Evolutionary conservation across 1,140 invertebrate species (phyloP), one percentile per base, ranked within the genome.

Genomic region (Drosophila kikkawai): DNA sequence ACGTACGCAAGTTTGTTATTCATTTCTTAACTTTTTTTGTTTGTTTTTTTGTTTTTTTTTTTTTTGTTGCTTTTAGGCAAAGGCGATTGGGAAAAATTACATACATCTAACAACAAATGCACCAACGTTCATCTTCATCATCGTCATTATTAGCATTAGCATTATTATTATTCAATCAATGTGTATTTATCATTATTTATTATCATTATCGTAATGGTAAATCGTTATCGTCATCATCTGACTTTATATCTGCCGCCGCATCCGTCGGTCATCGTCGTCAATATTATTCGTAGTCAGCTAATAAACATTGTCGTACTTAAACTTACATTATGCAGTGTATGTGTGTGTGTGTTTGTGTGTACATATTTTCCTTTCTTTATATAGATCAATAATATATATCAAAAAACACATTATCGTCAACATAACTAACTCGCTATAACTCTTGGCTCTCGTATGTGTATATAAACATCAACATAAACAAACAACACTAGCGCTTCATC

Each of bases 381-480:
- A 67, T 71, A 79, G 55, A 56, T 69, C 41, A 75, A 65, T 80
- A 79, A 65, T 80, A 79, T 69, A 78, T 81, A 80, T 76, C 66
- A 39, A 83, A 79, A 87, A 87, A 75, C 75, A 73, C 75, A 80
- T 80, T 88, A 87, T 88, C 70, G 65, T 87, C 84, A 88, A 87
- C 80, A 88, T 84, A 87, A 87, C 84, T 87, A 87, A 80, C 80
- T 88, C 73, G 80, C 80, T 87, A 90, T 90, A 88, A 90, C 85
- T 88, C 85, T 88, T 83, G 70, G 75, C 76, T 79, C 75, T 79
- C 76, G 66, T 78, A 56, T 56, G 53, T 56, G 53, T 56, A 64
- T 79, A 79, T 88, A 81, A 88, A 88, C 84, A 84, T 88, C 84
- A 88, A 88, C 84, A 88, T 84, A 88, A 88, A 88, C 84, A 88